Base-by-base conservation (phyloP, 2,113 vertebrate species). In the Rhinopomastus cyanomelas region DNA sequence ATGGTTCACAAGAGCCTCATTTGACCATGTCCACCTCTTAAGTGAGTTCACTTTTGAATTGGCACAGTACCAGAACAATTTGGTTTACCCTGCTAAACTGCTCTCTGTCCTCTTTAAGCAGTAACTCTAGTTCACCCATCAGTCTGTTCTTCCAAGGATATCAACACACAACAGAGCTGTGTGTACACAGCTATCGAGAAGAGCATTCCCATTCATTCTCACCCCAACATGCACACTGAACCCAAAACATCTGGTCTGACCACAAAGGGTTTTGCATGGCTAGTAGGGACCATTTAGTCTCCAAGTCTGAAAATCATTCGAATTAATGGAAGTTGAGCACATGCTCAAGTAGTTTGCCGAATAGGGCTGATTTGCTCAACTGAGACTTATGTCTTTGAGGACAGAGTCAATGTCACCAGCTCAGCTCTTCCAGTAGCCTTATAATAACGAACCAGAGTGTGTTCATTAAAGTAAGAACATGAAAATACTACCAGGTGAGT, bases 401-500 rank as follows among this genome's bases (percentile, higher is more conserved):
- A 92, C 73, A 67, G 62, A 87, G 21, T 78, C 89, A 84, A 22
- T 34, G 65, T 72, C 53, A 65, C 60, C 68, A 88, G 46, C 39
- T 19, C 49, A 68, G 46, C 15, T 81, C 88, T 88, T 79, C 71
- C 62, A 91, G 93, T 61, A 91, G 80, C 49, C 53, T 68, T 44
- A 88, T 68, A 84, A 81, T 75, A 94, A 68, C 30, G 75, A 78
- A 95, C 79, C 16, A 21, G 49, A 86, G 65, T 8, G 48, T 57
- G 60, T 60, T 93, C 65, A 13, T 72, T 89, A 88, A 42, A 71
- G 65, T 29, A 75, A 29, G 80, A 93, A 61, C 67, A 62, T 53
- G 76, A 89, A 91, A 92, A 91, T 86, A 84, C 90, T 80, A 92
- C 85, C 83, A 94, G 85, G 93, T 94, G 88, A 94, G 93, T 62